A percentile compares a stretch with the other conserved stretches of the same genome.
Conservation (phyloP, 2,113 vertebrate species). For the Chaetops frenatus region DNA sequence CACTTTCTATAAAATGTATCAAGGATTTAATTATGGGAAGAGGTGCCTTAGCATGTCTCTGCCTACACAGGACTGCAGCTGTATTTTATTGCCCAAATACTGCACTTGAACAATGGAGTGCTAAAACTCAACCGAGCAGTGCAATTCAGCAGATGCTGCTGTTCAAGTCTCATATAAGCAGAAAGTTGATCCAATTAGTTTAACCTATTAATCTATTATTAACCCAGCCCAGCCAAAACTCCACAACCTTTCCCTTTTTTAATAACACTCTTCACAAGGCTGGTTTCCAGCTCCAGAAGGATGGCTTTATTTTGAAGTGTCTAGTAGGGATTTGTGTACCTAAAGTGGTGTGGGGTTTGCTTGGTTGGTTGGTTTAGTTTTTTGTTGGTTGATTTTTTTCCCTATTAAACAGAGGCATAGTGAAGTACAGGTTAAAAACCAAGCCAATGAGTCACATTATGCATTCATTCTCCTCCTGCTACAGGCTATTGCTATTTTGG, state of each 20-base stretch:
- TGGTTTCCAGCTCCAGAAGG: neutral
- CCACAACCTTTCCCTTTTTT: neutral
- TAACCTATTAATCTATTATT: neutral
- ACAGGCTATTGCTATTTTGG: neutral
- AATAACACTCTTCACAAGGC: neutral
- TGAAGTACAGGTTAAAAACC: neutral
- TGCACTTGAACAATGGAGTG: neutral
- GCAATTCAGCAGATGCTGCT: neutral
- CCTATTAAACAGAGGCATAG: neutral
- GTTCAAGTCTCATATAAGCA: neutral
- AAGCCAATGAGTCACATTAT: neutral
- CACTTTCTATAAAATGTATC: neutral
- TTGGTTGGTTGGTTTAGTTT: neutral
- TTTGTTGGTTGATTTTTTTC: neutral
- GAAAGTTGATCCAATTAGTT: neutral
- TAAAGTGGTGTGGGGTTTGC: neutral
- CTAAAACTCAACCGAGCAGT: neutral
- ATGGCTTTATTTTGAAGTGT: neutral
- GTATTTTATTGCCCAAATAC: neutral
- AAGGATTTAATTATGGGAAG: neutral
- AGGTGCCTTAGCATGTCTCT: neutral
- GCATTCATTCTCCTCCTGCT: neutral
- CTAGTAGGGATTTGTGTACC: neutral
- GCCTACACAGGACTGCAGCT: neutral
- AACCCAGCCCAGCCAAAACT: neutral